Evolutionary conservation across 2,113 vertebrate genomes (phyloP).

Genomic region (Callorhinus ursinus): DNA sequence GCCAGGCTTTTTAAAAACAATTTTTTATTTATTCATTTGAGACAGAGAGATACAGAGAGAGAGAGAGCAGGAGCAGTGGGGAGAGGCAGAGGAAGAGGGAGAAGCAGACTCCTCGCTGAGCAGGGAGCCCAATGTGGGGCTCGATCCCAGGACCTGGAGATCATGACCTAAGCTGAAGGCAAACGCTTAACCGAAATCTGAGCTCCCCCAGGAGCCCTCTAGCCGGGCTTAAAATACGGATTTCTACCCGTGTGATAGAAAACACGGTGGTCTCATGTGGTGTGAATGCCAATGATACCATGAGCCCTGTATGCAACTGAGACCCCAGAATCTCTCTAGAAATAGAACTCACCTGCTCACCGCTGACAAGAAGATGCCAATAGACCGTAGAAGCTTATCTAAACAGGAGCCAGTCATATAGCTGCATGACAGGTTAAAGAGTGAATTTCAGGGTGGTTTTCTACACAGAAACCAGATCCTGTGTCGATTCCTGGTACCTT

Average conservation of each 20-base stretch:
- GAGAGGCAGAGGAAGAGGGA: too few relatives aligned
- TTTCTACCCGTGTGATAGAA: neutral
- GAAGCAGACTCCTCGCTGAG: too few relatives aligned
- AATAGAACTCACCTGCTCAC: slow-evolving; percentile 87
- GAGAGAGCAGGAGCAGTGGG: too few relatives aligned
- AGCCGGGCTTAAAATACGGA: neutral
- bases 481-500: neutral
- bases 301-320: neutral
- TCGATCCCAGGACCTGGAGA: too few relatives aligned
- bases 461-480: neutral
- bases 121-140: too few relatives aligned
- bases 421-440: slow-evolving; percentile 86
- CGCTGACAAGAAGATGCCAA: slow-evolving; percentile 90
- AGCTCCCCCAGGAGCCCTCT: too few relatives aligned
- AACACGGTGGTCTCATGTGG: neutral
- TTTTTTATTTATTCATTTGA: too few relatives aligned
- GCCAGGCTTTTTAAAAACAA: neutral
- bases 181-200: too few relatives aligned
- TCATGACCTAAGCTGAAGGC: too few relatives aligned
- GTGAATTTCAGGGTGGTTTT: neutral
- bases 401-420: slow-evolving; percentile 88
- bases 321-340: neutral
- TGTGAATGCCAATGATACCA: neutral
- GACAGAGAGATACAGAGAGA: too few relatives aligned
- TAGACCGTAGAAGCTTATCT: slow-evolving; percentile 87